Percentiles rank a stretch among this genome's conserved stretches.
Conservation (phyloP, 2,888 invertebrate species). For the Sphaeridia pumilis region DNA sequence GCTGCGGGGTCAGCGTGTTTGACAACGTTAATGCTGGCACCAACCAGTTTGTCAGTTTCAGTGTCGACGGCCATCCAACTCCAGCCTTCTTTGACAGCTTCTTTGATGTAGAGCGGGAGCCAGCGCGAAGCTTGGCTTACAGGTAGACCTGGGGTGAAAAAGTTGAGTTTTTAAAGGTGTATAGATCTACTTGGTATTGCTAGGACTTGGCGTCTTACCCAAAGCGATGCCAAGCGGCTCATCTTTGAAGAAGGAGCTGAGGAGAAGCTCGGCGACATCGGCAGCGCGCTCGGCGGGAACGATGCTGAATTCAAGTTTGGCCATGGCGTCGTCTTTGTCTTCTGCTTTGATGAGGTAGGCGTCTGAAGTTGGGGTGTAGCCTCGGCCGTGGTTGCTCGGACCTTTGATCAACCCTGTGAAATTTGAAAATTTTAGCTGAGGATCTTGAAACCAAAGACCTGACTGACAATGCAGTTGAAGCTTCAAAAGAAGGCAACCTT, state of each 20-base stretch:
- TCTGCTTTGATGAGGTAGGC: too few relatives aligned
- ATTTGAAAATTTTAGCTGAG: neutral
- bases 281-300: conserved; percentile 14
- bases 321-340: conserved; percentile 8
- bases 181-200: neutral
- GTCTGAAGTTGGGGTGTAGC: too few relatives aligned
- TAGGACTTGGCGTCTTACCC: conserved; percentile 1
- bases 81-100: conserved; percentile 15
- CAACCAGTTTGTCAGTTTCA: conserved; percentile 20
- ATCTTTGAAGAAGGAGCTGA: conserved; percentile 23
- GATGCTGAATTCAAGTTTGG: conserved; percentile 14
- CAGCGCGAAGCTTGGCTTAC: conserved; percentile 15
- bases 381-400: neutral
- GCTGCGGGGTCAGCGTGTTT: conserved; percentile 7
- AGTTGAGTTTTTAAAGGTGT: neutral
- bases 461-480: neutral
- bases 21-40: conserved; percentile 21
- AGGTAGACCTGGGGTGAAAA: conserved; percentile 9
- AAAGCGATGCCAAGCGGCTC: conserved; percentile 21
- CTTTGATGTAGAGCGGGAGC: conserved; percentile 18
- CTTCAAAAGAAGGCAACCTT: too few relatives aligned
- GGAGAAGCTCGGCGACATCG: conserved; percentile 19
- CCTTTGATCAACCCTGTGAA: neutral
- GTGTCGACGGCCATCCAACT: conserved; percentile 19
- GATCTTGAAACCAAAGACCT: neutral